Evolutionary conservation across 2,888 invertebrate species (phyloP).

Genomic region (Trichopria drosophilae): DNA sequence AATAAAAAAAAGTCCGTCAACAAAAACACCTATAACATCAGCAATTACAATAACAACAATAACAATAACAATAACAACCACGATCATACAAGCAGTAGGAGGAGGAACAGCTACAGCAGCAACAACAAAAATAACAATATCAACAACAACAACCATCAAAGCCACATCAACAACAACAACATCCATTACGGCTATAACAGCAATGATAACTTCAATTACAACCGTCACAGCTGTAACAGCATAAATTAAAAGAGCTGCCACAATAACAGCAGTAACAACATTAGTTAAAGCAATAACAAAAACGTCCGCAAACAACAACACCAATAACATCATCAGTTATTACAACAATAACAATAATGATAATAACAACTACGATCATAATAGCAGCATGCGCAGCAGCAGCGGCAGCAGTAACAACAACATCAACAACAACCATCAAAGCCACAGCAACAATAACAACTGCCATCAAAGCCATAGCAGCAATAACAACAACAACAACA

Average conservation of each 20-base stretch:
- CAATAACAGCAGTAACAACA: background rate
- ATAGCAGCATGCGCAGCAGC: background rate
- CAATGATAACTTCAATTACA: background rate
- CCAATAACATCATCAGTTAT: background rate
- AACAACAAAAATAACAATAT: background rate
- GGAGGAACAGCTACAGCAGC: background rate
- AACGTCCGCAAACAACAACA: background rate
- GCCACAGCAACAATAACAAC: background rate
- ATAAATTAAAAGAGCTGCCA: background rate
- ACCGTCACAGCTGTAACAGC: background rate
- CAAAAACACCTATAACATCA: background rate
- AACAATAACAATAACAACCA: background rate
- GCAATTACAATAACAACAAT: background rate
- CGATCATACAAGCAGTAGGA: background rate
- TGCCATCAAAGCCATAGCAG: background rate
- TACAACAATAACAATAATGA: background rate
- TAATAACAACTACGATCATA: background rate
- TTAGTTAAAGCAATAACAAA: background rate
- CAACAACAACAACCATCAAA: background rate
- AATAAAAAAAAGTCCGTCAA: too few species aligned
- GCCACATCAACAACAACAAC: background rate
- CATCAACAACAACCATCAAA: background rate
- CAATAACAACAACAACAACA: background rate
- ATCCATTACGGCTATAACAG: background rate
- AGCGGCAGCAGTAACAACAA: background rate